A percentile compares a stretch with the other conserved stretches of the same genome.
Conservation (phyloP, 1,140 invertebrate species). For the Drosophila persimilis region DNA sequence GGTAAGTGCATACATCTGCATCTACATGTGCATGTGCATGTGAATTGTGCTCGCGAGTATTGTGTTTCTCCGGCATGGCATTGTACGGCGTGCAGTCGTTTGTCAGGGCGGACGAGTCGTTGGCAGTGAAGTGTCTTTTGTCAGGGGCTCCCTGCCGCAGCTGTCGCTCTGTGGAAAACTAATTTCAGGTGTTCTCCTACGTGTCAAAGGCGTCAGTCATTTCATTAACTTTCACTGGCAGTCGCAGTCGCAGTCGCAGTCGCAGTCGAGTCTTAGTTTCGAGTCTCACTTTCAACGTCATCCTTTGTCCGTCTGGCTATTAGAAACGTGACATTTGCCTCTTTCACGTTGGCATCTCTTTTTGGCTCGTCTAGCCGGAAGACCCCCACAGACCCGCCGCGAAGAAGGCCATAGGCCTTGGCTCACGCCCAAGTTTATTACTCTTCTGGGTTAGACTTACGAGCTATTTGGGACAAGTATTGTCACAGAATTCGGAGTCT, state of each 20-base stretch:
- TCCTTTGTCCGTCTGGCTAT: conserved; percentile 34
- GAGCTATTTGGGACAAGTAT: conserved; percentile 27
- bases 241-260: neutral
- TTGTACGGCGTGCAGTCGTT: conserved; percentile 13
- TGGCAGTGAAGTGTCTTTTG: conserved; percentile 30
- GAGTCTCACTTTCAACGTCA: conserved; percentile 18
- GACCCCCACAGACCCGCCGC: too few relatives aligned
- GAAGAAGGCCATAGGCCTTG: conserved; percentile 25
- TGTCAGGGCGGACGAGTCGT: conserved; percentile 6
- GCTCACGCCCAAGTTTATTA: conserved; percentile 55
- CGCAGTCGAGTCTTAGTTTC: conserved; percentile 2
- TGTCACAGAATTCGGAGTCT: conserved; percentile 19
- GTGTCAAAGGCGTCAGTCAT: conserved; percentile 58
- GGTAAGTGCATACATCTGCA: conserved; percentile 40
- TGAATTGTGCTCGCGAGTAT: conserved; percentile 2
- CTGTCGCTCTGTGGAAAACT: conserved; percentile 66
- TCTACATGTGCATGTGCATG: neutral
- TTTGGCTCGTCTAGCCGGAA: conserved; percentile 27
- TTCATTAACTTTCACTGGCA: conserved; percentile 66
- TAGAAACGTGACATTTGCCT: conserved; percentile 54
- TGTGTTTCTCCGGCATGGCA: conserved; percentile 11
- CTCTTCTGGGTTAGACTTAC: conserved; percentile 21
- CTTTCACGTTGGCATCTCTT: conserved; percentile 18
- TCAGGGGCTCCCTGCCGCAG: conserved; percentile 18
- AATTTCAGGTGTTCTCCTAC: conserved; percentile 46